Conservation (phyloP, 37 sponge, comb jelly and placozoan genomes). For the Cladorhizidae sp. region DNA sequence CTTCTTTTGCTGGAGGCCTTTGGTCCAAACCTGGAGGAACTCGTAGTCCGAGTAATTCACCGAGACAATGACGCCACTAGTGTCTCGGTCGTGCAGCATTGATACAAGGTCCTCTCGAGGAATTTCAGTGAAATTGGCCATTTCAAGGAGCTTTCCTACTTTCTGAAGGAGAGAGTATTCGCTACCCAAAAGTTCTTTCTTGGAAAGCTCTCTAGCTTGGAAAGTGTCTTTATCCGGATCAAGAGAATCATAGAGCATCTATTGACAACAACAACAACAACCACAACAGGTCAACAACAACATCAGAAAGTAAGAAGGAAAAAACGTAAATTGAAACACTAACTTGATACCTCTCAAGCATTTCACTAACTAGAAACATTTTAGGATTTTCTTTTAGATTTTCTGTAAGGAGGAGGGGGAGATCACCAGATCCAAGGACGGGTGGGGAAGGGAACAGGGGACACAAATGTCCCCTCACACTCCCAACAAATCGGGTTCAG, state of each 20-base stretch:
- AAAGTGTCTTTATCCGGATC: slow-evolving; percentile 95
- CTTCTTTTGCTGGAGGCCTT: slow-evolving; percentile 35
- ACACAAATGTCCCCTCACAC: too few relatives aligned
- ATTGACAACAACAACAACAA: background rate
- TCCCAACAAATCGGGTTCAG: too few relatives aligned
- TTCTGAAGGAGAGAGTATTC: slow-evolving; percentile 81
- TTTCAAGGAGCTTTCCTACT: slow-evolving; percentile 56
- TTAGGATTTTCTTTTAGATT: too few relatives aligned
- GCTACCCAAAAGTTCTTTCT: slow-evolving; percentile 72
- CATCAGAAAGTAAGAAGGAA: background rate
- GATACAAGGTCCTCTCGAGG: slow-evolving; percentile 32
- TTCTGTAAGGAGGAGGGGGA: too few relatives aligned
- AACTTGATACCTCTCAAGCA: background rate
- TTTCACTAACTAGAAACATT: background rate
- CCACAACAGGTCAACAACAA: background rate
- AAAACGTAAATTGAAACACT: background rate
- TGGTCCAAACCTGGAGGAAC: slow-evolving; percentile 68
- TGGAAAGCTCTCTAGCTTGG: slow-evolving; percentile 38
- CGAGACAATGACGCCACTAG: slow-evolving; percentile 65
- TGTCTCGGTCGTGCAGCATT: slow-evolving; percentile 56
- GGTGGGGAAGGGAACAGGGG: too few relatives aligned
- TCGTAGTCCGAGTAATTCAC: slow-evolving; percentile 67
- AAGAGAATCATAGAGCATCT: slow-evolving; percentile 81
- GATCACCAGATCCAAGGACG: too few relatives aligned
- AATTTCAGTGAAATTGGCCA: slow-evolving; percentile 80